Evolutionary conservation across 2,113 vertebrate genomes (phyloP).

Genomic region (Willisornis vidua): DNA sequence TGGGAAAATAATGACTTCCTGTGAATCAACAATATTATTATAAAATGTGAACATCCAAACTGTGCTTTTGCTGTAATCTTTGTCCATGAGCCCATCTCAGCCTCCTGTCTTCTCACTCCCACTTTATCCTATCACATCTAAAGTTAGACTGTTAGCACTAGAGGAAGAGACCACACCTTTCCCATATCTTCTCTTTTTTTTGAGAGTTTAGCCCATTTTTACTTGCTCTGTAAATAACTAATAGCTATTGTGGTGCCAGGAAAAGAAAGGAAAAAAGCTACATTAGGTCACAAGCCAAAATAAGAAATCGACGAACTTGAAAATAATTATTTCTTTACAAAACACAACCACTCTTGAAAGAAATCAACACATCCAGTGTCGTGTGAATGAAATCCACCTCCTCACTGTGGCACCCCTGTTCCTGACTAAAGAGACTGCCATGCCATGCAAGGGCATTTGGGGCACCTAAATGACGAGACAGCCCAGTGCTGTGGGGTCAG

Average conservation of each 20-base stretch:
- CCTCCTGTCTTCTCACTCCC: not conserved
- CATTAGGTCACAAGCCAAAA: not conserved
- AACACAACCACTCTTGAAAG: not conserved
- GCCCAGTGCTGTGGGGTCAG: fast-evolving
- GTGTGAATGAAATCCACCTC: not conserved
- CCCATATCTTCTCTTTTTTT: not conserved
- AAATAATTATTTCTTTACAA: not conserved
- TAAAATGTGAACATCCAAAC: not conserved
- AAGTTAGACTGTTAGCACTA: not conserved
- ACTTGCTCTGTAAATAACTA: not conserved
- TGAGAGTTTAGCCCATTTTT: not conserved
- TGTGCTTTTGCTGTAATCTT: not conserved
- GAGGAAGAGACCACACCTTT: not conserved
- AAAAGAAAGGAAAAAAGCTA: not conserved
- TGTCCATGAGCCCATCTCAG: not conserved
- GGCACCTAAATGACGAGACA: fast-evolving
- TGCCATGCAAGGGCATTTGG: not conserved
- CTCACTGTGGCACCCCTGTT: not conserved
- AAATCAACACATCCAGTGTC: not conserved
- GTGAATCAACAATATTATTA: not conserved
- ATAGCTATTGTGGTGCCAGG: not conserved
- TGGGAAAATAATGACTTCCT: not conserved
- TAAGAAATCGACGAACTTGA: not conserved
- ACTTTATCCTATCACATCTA: not conserved
- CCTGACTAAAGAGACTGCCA: not conserved